A percentile compares a stretch with the other conserved stretches of the same genome.
These are phyloP conservation scores for Schizothorax lantsangensis DNA, from an alignment of 2,797 vertebrate genomes.

Conservation along the genomic window DNA sequence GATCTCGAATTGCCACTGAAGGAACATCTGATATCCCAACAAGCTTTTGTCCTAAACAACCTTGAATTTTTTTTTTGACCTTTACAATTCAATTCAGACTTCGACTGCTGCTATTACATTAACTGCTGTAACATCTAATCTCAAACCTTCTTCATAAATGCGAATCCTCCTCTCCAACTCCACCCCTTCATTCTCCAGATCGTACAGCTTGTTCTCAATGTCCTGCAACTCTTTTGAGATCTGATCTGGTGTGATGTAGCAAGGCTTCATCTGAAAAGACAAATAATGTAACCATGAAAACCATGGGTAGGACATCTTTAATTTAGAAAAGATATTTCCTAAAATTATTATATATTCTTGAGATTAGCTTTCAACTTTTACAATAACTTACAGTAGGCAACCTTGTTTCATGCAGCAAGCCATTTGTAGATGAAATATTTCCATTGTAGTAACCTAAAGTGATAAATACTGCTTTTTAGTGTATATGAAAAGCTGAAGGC, in stretches of 20 bases:
- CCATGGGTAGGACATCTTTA: not conserved
- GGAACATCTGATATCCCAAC: conserved; percentile 2
- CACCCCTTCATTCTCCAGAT: conserved; percentile 87
- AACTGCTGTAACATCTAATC: not conserved
- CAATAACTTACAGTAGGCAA: conserved; percentile 76
- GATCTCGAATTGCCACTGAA: conserved; percentile 21
- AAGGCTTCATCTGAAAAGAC: conserved; percentile 75
- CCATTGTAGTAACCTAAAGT: conserved; percentile 77
- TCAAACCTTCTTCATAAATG: conserved; percentile 86
- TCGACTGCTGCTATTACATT: conserved; percentile 6
- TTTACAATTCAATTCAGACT: not conserved
- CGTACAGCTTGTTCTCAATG: conserved; percentile 85
- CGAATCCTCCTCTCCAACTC: conserved; percentile 89
- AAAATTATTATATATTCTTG: not conserved
- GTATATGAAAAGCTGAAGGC: not conserved
- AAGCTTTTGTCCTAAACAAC: not conserved
- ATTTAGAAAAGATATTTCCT: not conserved
- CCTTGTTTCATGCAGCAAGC: conserved; percentile 73
- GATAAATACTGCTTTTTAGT: conserved; percentile 52
- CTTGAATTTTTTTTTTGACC: not conserved
- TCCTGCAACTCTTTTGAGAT: conserved; percentile 83
- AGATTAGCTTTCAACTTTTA: not conserved
- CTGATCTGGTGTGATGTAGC: conserved; percentile 80
- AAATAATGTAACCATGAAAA: not conserved
- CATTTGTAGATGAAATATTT: conserved; percentile 74